Conservation (phyloP, 1,140 invertebrate genomes). For the Atta cephalotes region DNA sequence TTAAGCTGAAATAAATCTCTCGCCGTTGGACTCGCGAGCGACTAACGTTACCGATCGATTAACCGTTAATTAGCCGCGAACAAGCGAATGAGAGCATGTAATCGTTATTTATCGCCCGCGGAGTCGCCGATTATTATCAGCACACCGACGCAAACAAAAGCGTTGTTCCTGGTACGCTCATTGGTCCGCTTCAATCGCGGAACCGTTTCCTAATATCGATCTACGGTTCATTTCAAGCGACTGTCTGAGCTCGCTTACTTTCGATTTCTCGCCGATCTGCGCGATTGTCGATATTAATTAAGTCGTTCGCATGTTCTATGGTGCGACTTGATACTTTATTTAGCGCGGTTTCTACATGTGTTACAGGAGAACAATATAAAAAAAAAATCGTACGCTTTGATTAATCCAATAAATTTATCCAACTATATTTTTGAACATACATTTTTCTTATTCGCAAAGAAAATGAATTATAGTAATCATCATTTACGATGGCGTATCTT, state of each 20-base stretch:
- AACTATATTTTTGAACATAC: neutral
- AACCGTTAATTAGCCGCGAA: constrained; percentile 42
- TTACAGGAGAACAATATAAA: neutral
- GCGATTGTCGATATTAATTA: constrained; percentile 46
- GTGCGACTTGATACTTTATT: neutral
- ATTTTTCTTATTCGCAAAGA: neutral
- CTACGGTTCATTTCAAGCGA: constrained; percentile 17
- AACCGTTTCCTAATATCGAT: constrained; percentile 30
- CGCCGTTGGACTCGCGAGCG: neutral
- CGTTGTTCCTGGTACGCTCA: neutral
- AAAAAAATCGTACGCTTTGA: neutral
- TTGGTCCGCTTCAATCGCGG: neutral
- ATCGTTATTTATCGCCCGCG: constrained; percentile 15
- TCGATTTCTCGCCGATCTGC: constrained; percentile 25
- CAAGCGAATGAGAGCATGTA: neutral
- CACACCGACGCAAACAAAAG: constrained; percentile 28
- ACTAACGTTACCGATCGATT: constrained; percentile 14
- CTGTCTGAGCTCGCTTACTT: constrained; percentile 1
- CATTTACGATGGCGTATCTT: too few relatives aligned
- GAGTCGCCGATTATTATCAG: constrained; percentile 25
- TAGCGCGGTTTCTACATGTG: neutral
- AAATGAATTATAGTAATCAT: too few relatives aligned
- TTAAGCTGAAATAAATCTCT: constrained; percentile 15
- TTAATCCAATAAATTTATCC: neutral
- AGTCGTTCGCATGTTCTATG: constrained; percentile 4